Conservation (phyloP, 2,888 invertebrate species). For the Ellobium chinense region DNA sequence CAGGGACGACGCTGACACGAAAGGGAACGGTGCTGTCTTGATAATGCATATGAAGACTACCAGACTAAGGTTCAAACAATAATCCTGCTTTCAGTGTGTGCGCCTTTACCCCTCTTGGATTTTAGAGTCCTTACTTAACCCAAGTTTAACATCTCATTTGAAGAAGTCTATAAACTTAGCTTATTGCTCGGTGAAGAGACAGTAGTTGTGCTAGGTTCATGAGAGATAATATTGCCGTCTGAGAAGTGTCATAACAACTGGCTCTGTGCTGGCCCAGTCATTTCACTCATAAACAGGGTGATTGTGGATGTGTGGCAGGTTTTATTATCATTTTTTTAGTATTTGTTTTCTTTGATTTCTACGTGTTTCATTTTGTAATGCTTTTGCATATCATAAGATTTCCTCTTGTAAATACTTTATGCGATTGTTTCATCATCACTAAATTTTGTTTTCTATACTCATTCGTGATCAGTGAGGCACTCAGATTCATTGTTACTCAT, state of each 20-base stretch:
- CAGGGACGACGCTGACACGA: conserved; percentile 39
- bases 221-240: background rate
- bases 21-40: background rate
- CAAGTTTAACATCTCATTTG: no score
- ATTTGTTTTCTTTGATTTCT: background rate
- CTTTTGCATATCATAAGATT: no score
- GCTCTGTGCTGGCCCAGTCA: conserved; percentile 23
- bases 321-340: background rate
- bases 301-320: conserved; percentile 3
- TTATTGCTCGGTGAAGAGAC: no score
- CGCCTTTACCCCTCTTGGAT: background rate
- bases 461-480: no score
- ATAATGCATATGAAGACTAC: background rate
- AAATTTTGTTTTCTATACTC: no score
- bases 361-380: no score
- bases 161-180: no score
- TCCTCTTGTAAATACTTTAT: background rate
- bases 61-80: background rate
- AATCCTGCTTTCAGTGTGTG: conserved; percentile 11
- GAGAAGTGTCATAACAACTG: conserved; percentile 1
- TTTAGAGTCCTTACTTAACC: no score
- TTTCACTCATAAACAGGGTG: background rate
- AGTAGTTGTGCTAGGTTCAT: no score
- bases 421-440: background rate
- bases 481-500: no score